phyloP scores from a whole-genome alignment of 2,888 invertebrate genomes.

The Notodonta dromedarius region DNA sequence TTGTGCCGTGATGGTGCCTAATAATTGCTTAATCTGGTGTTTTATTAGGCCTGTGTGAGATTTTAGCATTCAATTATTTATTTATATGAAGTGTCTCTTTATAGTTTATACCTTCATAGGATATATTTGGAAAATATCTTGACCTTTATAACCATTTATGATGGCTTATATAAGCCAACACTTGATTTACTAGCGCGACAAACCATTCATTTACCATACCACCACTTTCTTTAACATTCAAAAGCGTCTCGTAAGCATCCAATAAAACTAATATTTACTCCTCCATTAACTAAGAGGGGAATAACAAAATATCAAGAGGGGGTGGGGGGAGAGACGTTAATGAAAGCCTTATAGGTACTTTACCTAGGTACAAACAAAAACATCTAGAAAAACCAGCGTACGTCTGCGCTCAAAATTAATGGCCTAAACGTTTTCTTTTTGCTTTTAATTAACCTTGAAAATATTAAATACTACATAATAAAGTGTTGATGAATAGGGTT shows the following conservation, averaged over 20 bases:
- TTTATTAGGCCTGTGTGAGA: neutral
- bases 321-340: neutral
- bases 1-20: neutral
- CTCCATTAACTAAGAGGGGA: neutral
- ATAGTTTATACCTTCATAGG: too few species aligned
- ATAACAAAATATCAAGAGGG: too few species aligned
- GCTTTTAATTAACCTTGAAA: constrained; percentile 23
- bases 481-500: neutral
- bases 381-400: constrained; percentile 7
- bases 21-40: neutral
- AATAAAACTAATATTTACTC: neutral
- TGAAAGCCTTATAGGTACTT: neutral
- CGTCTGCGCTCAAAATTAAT: constrained; percentile 18
- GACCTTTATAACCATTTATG: too few species aligned
- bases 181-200: too few species aligned
- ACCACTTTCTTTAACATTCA: neutral
- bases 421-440: constrained; percentile 23
- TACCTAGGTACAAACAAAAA: constrained; percentile 1
- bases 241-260: neutral
- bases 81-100: too few species aligned
- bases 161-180: too few species aligned
- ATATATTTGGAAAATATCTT: too few species aligned
- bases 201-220: too few species aligned
- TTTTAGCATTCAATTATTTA: too few species aligned
- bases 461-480: neutral